phyloP scores from a whole-genome alignment of 2,113 vertebrate species.

The Trichomycterus rosablanca region DNA sequence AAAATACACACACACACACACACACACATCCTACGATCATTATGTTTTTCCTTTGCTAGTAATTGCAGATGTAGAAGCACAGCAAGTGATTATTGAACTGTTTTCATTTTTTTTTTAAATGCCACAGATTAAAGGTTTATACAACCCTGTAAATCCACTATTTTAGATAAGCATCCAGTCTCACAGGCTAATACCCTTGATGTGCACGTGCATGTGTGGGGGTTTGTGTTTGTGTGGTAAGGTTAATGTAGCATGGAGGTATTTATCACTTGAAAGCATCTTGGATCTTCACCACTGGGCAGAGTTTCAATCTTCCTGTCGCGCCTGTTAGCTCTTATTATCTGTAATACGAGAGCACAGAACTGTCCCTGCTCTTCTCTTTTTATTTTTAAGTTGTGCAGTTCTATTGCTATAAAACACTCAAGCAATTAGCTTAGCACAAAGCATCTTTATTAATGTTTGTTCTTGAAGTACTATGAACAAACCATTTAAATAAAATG shows the following conservation, averaged over 20 bases:
- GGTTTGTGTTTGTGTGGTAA: slow-evolving; percentile 5
- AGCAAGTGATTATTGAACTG: not conserved
- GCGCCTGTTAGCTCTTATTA: slow-evolving; percentile 15
- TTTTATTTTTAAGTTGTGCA: too few species aligned
- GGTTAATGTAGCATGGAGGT: slow-evolving; percentile 38
- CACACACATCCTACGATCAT: not conserved
- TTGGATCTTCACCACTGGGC: slow-evolving; percentile 21
- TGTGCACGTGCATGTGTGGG: slow-evolving; percentile 3
- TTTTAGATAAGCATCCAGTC: slow-evolving; percentile 2
- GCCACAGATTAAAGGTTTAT: not conserved
- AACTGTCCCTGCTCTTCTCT: not conserved
- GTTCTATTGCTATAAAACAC: too few species aligned
- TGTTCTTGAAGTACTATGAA: too few species aligned
- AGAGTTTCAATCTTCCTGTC: slow-evolving; percentile 21
- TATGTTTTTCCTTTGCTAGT: not conserved
- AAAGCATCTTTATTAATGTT: too few species aligned
- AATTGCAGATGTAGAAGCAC: not conserved
- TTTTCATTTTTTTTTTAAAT: not conserved
- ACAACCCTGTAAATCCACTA: not conserved
- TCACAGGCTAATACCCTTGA: not conserved
- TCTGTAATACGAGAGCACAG: slow-evolving; percentile 16
- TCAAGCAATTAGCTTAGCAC: too few species aligned
- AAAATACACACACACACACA: not conserved
- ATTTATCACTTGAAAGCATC: slow-evolving; percentile 30
- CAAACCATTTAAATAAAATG: too few species aligned